Base-by-base conservation (phyloP, 1,140 invertebrate genomes). In the Drosophila micromelanica region DNA sequence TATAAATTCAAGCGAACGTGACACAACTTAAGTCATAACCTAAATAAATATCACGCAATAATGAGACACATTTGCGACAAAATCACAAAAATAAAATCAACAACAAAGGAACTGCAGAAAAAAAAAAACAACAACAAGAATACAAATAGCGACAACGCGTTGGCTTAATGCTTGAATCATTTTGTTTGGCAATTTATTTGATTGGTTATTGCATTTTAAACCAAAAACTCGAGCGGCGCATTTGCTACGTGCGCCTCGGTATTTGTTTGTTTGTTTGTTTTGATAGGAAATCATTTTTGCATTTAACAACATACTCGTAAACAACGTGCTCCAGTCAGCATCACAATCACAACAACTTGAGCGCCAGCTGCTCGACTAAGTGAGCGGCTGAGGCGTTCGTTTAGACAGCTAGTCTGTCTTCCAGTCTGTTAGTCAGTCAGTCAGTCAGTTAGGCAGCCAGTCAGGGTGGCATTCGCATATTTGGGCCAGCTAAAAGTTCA, bases 191-290 rank as follows among this genome's bases (percentile, higher is more conserved):
- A 89, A 89, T 89, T 89, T 89, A 78, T 89, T 89, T 89, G 78
- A 89, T 89, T 89, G 84, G 85, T 89, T 89, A 89, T 89, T 89
- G 84, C 79, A 89, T 89, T 89, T 89, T 89, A 89, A 89, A 89
- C 73, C 78, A 72, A 82, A 78, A 79, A 68, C 65, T 72, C 46
- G 46, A 46, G 1, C 48, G 55, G 70, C 57, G 70, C 78, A 76
- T 67, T 55, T 71, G 76, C 49, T 82, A 89, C 82, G 82, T 89
- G 82, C 69, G 72, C 63, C 57, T 63, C 71, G 74, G 67, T 67
- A 56, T 86, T 79, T 76, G 76, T 71, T 77, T 78, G 65, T 80
- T 85, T 30, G 42, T 81, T 87, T 87, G 73, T 63, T 89, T 77
- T 77, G 81, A 89, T 89, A 84, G 84, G 79, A 84, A 89, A 89